These are phyloP conservation scores for Chironomus tentans DNA, from an alignment of 2,888 invertebrate genomes.

Conservation along the genomic window DNA sequence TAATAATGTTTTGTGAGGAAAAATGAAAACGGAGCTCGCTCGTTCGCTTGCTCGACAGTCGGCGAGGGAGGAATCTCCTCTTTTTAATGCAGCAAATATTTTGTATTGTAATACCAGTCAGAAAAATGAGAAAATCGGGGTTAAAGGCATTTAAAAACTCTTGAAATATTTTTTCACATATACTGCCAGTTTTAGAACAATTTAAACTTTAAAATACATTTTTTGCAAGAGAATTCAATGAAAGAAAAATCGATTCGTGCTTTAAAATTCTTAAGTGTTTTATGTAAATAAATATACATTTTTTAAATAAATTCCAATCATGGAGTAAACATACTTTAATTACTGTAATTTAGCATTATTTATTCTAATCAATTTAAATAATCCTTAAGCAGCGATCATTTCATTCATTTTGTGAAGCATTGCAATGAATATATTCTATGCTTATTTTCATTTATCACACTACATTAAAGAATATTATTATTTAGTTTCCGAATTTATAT, in stretches of 20 bases:
- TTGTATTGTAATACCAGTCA: not conserved
- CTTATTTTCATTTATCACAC: too few species aligned
- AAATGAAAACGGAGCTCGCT: not conserved
- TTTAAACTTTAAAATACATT: not conserved
- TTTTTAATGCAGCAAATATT: not conserved
- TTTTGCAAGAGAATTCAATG: not conserved
- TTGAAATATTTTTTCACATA: not conserved
- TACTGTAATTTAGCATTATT: too few species aligned
- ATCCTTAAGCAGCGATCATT: too few species aligned
- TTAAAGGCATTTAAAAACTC: constrained; percentile 17
- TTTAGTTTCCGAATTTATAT: too few species aligned
- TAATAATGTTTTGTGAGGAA: constrained; percentile 2
- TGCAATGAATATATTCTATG: too few species aligned
- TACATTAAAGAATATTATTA: too few species aligned
- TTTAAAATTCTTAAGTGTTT: not conserved
- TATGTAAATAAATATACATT: not conserved
- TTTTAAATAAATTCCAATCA: not conserved
- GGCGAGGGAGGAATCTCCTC: constrained; percentile 6
- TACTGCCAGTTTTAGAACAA: not conserved
- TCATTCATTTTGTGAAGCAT: too few species aligned
- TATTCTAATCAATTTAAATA: too few species aligned
- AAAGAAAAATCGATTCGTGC: constrained; percentile 2
- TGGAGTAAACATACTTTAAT: constrained; percentile 10
- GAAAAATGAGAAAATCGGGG: constrained; percentile 10
- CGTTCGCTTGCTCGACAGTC: not conserved